Evolutionary conservation across 2,888 invertebrate species (phyloP), one percentile per base, ranked within the genome.

Genomic region (Pecten maximus): DNA sequence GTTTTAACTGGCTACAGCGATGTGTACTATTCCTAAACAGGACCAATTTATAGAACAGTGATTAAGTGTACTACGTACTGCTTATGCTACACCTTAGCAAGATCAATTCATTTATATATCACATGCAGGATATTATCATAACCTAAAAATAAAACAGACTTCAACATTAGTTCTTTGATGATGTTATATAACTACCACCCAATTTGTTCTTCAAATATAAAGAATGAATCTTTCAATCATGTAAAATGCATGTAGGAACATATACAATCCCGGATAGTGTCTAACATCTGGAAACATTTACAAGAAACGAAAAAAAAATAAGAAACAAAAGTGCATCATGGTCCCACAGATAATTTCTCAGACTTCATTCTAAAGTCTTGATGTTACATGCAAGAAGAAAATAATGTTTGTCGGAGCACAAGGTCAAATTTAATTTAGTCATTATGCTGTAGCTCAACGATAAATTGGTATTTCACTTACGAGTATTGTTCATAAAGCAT

Each of bases 401-500:
- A 60, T 60, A 23, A 60, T 60, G 60, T n/a, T 60, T 60, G 60
- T 60, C 60, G 23, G n/a, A 60, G n/a, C 60, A 60, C n/a, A 6
- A 60, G 60, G n/a, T 60, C 60, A 60, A 60, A 60, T 60, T 60
- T 60, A n/a, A 74, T 74, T 74, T 74, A 74, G 35, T n/a, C 19
- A n/a, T 54, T 23, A 54, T 19, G 54, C 28, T 74, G 74, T 74
- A 74, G 74, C 35, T 74, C 6, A 23, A 74, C 74, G 16, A 74
- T 35, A 35, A 35, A 74, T 74, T 74, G 74, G 74, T 28, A 74
- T 74, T 35, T 74, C 74, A 74, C 74, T 74, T 35, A n/a, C 12
- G 35, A 74, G 74, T 35, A 74, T 74, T 74, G 74, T 74, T 74
- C 35, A 74, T 74, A 28, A 74, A 35, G 35, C 74, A 2, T 15